A percentile compares a stretch with the other conserved stretches of the same genome.
These are phyloP conservation scores for Apodemia duryi DNA, from an alignment of 2,888 invertebrate genomes.

Conservation along the genomic window DNA sequence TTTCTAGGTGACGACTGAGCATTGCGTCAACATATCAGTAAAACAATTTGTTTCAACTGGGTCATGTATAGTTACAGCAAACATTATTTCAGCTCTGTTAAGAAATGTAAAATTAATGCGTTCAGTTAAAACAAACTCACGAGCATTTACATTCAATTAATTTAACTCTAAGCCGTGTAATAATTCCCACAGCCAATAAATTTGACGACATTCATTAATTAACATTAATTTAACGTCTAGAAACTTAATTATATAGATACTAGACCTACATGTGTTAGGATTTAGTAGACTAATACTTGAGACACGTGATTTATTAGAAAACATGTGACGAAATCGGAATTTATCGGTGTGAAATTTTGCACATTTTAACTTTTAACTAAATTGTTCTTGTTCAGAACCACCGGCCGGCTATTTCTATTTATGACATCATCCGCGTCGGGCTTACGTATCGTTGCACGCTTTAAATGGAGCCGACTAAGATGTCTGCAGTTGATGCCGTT, in stretches of 20 bases:
- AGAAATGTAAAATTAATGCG: slow-evolving; percentile 4
- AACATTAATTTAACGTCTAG: not conserved
- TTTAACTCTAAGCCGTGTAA: not conserved
- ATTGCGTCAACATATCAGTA: slow-evolving; percentile 54
- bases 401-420: slow-evolving; percentile 77
- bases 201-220: no score
- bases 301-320: not conserved
- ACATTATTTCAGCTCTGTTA: slow-evolving; percentile 43
- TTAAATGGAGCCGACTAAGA: slow-evolving; percentile 78
- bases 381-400: slow-evolving; percentile 50
- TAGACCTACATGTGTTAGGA: not conserved
- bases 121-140: not conserved
- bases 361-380: slow-evolving; percentile 64
- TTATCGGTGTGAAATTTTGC: slow-evolving; percentile 40
- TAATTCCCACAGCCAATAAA: not conserved
- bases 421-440: slow-evolving; percentile 80
- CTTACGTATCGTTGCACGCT: slow-evolving; percentile 80
- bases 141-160: not conserved
- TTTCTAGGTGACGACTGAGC: slow-evolving; percentile 39
- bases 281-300: not conserved
- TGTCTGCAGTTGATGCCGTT: slow-evolving; percentile 75
- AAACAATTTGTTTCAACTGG: slow-evolving; percentile 60
- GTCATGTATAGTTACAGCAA: slow-evolving; percentile 50
- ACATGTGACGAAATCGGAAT: slow-evolving; percentile 4
- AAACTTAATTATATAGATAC: not conserved